A percentile compares a stretch with the other conserved stretches of the same genome.
phyloP scores from a whole-genome alignment of 2,888 invertebrate genomes.

The Athalia circularis region DNA sequence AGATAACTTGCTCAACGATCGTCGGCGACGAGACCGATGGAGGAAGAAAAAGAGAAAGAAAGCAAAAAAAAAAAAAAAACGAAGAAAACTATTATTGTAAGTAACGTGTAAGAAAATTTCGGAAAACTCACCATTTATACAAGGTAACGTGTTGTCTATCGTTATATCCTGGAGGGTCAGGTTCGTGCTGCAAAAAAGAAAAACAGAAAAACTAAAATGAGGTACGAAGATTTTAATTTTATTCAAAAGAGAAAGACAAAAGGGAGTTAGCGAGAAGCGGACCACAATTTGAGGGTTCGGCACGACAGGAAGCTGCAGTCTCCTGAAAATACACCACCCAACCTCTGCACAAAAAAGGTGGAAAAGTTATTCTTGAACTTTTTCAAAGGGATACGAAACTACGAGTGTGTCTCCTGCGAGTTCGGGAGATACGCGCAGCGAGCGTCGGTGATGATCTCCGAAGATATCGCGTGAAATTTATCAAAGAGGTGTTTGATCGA shows the following conservation, averaged over 20 bases:
- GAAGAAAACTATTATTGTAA: neutral
- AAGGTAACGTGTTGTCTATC: slow-evolving; percentile 62
- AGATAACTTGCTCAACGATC: too few relatives aligned
- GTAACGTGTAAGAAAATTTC: neutral
- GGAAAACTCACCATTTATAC: slow-evolving; percentile 62
- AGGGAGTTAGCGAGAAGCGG: too few relatives aligned
- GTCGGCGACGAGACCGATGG: too few relatives aligned
- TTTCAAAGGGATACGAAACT: neutral
- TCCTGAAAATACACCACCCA: slow-evolving; percentile 35
- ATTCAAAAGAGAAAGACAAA: neutral
- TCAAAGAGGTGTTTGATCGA: too few relatives aligned
- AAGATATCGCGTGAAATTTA: too few relatives aligned
- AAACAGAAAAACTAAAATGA: neutral
- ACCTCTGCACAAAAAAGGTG: slow-evolving; percentile 3
- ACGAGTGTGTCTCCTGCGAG: too few relatives aligned
- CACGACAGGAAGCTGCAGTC: neutral
- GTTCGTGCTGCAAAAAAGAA: slow-evolving; percentile 61
- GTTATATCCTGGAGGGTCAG: slow-evolving; percentile 66
- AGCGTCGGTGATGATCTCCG: too few relatives aligned
- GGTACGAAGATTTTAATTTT: too few relatives aligned
- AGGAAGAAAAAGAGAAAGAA: too few relatives aligned
- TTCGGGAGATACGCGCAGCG: too few relatives aligned
- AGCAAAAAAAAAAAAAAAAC: too few relatives aligned
- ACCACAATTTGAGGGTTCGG: too few relatives aligned
- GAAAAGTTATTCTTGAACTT: slow-evolving; percentile 7